phyloP scores from a whole-genome alignment of 2,888 invertebrate species.

The Capitulum mitella region DNA sequence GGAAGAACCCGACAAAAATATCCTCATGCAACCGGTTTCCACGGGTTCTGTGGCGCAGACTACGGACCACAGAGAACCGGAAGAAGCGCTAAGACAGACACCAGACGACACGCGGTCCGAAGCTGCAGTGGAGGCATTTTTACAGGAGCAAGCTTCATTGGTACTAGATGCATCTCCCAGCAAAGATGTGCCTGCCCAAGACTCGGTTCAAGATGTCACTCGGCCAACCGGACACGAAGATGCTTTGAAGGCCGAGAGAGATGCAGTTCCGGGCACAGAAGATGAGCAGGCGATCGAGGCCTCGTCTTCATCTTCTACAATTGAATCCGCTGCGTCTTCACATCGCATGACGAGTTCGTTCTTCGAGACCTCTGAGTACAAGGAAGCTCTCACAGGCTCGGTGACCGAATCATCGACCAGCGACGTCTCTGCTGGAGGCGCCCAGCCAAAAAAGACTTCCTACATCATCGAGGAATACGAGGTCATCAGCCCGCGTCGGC shows the following conservation, averaged over 20 bases:
- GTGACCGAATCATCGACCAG: neutral
- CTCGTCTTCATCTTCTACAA: neutral
- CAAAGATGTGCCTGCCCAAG: too few relatives aligned
- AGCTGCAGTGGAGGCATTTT: neutral
- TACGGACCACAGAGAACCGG: too few relatives aligned
- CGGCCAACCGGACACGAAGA: neutral
- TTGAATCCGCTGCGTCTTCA: neutral
- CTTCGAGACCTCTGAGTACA: neutral
- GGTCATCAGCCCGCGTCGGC: neutral
- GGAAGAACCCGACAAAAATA: too few relatives aligned
- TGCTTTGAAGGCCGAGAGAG: neutral
- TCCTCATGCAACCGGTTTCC: too few relatives aligned
- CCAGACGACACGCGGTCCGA: neutral
- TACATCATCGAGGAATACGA: conserved; percentile 3
- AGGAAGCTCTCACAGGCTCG: neutral
- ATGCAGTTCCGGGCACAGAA: too few relatives aligned
- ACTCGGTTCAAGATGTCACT: too few relatives aligned
- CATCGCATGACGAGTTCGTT: neutral
- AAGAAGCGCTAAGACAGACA: too few relatives aligned
- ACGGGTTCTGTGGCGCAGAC: too few relatives aligned
- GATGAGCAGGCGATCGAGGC: neutral
- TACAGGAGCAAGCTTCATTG: neutral
- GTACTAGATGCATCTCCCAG: neutral
- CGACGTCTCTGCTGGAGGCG: neutral
- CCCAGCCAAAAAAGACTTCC: neutral